phyloP scores from a whole-genome alignment of 2,888 invertebrate genomes.

The Pseudolycoriella hygida region DNA sequence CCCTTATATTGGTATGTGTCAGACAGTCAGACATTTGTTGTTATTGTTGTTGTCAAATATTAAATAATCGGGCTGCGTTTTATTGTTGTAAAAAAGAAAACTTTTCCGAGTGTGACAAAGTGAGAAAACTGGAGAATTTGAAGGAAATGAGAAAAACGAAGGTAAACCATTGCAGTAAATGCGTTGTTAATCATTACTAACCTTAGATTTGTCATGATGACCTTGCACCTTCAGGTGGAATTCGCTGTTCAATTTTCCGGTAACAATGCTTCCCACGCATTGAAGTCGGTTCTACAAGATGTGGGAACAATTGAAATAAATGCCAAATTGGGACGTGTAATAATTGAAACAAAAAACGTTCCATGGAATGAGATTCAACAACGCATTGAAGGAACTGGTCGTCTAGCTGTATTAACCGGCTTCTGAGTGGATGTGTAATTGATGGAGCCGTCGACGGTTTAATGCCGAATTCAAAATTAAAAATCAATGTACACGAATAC shows the following conservation, averaged over 20 bases:
- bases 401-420: slow-evolving; percentile 59
- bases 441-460: slow-evolving; percentile 78
- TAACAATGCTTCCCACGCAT: slow-evolving; percentile 33
- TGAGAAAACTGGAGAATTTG: too few relatives aligned
- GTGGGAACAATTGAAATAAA: slow-evolving; percentile 23
- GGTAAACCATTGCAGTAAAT: too few relatives aligned
- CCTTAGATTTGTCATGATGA: too few relatives aligned
- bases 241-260: slow-evolving; percentile 47
- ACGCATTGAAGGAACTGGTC: slow-evolving; percentile 41
- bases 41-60: too few relatives aligned
- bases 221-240: slow-evolving; percentile 31
- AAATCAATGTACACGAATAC: slow-evolving; percentile 43
- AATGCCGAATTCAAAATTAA: slow-evolving; percentile 33
- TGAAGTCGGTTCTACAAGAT: slow-evolving; percentile 29
- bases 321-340: slow-evolving; percentile 19
- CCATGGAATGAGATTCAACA: slow-evolving; percentile 31
- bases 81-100: too few relatives aligned
- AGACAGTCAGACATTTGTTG: too few relatives aligned
- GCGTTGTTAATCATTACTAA: too few relatives aligned
- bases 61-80: too few relatives aligned
- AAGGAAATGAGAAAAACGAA: too few relatives aligned
- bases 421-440: slow-evolving; percentile 56
- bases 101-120: too few relatives aligned
- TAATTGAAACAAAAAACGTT: slow-evolving; percentile 20
- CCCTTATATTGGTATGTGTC: too few relatives aligned